phyloP scores from a whole-genome alignment of 1,140 invertebrate species.

The Lysiphlebus fabarum region DNA sequence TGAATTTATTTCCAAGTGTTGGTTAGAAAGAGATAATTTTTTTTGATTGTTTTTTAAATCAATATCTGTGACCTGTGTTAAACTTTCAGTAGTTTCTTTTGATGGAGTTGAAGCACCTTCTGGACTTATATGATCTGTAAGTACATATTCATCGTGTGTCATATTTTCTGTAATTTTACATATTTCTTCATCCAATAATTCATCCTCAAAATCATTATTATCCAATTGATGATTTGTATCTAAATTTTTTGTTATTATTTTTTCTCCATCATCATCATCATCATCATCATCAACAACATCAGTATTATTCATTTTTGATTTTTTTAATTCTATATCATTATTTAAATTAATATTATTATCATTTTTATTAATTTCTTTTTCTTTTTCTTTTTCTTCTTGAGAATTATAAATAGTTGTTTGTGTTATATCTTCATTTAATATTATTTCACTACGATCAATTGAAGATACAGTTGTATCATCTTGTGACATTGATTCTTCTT shows the following conservation, averaged over 20 bases:
- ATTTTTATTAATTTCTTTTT: neutral
- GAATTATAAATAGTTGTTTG: neutral
- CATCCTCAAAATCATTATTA: constrained; percentile 41
- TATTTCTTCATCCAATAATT: constrained; percentile 50
- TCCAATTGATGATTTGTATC: constrained; percentile 14
- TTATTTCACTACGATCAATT: constrained; percentile 14
- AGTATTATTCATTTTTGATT: neutral
- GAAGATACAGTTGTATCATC: constrained; percentile 21
- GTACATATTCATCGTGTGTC: constrained; percentile 52
- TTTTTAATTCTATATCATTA: neutral
- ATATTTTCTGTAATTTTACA: constrained; percentile 54
- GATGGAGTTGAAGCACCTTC: constrained; percentile 32
- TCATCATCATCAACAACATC: neutral
- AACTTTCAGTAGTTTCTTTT: constrained; percentile 21
- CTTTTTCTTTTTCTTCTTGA: neutral
- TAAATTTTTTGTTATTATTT: neutral
- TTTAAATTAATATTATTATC: neutral
- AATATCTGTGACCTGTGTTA: neutral
- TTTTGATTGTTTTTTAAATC: constrained; percentile 28
- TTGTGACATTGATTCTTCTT: constrained; percentile 19
- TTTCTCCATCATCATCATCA: neutral
- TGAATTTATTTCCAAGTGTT: constrained; percentile 43
- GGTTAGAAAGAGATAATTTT: constrained; percentile 41
- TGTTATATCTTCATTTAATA: neutral
- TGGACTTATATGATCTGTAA: constrained; percentile 49